Percentiles rank a stretch among this genome's conserved stretches.
These are phyloP conservation scores for Eupithecia vulgata DNA, from an alignment of 2,888 invertebrate species.

Conservation along the genomic window DNA sequence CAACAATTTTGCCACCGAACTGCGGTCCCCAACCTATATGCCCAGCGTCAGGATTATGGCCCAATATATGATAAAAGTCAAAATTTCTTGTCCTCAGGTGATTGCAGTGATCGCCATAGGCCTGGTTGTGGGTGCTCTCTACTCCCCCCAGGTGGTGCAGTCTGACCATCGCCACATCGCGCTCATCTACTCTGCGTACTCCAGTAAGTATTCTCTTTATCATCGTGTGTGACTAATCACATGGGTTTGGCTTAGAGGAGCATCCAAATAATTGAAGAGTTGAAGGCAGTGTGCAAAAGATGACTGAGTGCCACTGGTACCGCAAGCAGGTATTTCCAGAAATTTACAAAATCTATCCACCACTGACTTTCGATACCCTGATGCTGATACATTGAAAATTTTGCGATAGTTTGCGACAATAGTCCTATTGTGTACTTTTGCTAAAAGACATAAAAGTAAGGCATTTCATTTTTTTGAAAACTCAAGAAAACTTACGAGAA, in stretches of 20 bases:
- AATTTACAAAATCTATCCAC: neutral
- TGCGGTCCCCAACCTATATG: neutral
- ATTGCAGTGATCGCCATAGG: slow-evolving; percentile 86
- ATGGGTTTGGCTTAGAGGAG: neutral
- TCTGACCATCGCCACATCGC: slow-evolving; percentile 84
- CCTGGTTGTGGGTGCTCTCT: slow-evolving; percentile 86
- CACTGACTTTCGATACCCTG: neutral
- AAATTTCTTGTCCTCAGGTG: slow-evolving; percentile 68
- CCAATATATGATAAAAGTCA: neutral
- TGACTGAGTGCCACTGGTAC: neutral
- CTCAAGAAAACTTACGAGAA: neutral
- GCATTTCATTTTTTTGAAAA: neutral
- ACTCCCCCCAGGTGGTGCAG: slow-evolving; percentile 81
- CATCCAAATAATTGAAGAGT: too few relatives aligned
- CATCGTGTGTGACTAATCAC: too few relatives aligned
- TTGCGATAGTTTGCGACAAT: neutral
- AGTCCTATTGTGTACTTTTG: neutral
- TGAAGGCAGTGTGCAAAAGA: neutral
- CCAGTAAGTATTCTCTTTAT: slow-evolving; percentile 65
- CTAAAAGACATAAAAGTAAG: neutral
- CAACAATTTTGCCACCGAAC: neutral
- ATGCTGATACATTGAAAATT: neutral
- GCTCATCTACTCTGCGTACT: slow-evolving; percentile 87
- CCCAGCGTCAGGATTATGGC: neutral
- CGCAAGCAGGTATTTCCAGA: neutral